Percentiles rank a stretch among this genome's conserved stretches.
These are phyloP conservation scores for Mus caroli DNA, from an alignment of 2,797 vertebrate genomes.

Conservation along the genomic window DNA sequence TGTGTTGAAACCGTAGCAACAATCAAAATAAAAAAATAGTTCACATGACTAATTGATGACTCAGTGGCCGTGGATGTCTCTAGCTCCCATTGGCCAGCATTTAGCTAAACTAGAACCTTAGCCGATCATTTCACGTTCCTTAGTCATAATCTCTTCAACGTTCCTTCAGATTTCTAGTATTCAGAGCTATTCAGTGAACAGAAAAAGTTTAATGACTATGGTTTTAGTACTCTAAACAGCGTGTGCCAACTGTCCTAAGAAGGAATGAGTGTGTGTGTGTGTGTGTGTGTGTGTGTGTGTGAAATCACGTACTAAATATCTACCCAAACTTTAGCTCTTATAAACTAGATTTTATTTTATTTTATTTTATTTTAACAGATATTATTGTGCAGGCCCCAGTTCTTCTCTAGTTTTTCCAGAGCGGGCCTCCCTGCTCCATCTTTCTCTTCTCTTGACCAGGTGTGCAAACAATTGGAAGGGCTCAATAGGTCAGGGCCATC, in stretches of 20 bases:
- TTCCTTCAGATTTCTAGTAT: background rate
- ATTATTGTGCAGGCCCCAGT: background rate
- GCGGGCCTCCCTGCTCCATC: background rate
- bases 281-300: background rate
- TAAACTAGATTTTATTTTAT: background rate
- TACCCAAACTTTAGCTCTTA: background rate
- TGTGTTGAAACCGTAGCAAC: background rate
- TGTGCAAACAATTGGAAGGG: slow-evolving; percentile 27
- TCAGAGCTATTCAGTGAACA: background rate
- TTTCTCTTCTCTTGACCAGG: background rate
- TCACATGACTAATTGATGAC: background rate
- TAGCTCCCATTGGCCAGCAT: background rate
- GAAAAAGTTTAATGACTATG: background rate
- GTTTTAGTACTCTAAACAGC: background rate
- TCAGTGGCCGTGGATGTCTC: background rate
- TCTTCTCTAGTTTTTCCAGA: background rate
- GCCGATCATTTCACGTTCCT: background rate
- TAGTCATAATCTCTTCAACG: background rate
- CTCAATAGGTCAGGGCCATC: background rate
- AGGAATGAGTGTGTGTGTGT: background rate
- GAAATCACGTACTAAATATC: background rate
- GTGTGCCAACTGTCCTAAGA: background rate
- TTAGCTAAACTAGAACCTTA: background rate
- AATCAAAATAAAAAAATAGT: background rate
- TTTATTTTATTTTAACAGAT: background rate